Base-by-base conservation (phyloP, 2,888 invertebrate genomes). In the Eucriotettix oculatus region DNA sequence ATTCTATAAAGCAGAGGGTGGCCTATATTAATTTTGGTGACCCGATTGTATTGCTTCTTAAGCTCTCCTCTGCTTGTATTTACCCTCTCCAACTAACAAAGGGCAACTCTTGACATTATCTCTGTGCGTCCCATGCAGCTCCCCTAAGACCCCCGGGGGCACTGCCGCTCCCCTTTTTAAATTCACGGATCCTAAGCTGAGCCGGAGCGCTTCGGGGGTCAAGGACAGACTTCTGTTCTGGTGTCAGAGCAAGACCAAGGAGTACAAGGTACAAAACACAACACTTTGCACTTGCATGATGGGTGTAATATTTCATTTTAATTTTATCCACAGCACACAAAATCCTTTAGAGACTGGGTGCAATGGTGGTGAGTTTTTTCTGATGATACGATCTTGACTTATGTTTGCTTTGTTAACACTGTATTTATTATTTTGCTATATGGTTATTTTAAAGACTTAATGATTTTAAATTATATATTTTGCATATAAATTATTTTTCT, bases 171-270 rank as follows among this genome's bases (percentile, higher is more conserved):
- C 87, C 74, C 81, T 85, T 76, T 90, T 91, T 84, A 88, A 86
- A 84, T 90, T 91, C 83, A 90, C 89, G 76, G 90, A 90, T 79
- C 87, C 90, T 72, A 85, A 86, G 77, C 83, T 94, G 79, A 86
- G 85, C 76, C 85, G 87, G 76, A 92, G 90, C 79, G 94, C 94
- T 72, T 87, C 86, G 78, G 89, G 91, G 78, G 91, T 95, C 78
- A 97, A 96, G 85, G 94, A 96, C 75, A 86, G 93, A 77, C 83
- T 97, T 75, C 85, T 97, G 79, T 86, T 88, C 77, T 97, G 97
- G 97, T 92, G 92, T 81, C 90, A 91, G 79, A 87, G 89, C 80
- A 94, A 95, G 85, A 95, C 95, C 71, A 86, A 88, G 82, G 94
- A 91, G 81, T 97, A 97, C 79, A 88, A 94, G 89, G 96, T 95